phyloP scores from a whole-genome alignment of 2,797 vertebrate genomes.

The Gallinago solitaria region DNA sequence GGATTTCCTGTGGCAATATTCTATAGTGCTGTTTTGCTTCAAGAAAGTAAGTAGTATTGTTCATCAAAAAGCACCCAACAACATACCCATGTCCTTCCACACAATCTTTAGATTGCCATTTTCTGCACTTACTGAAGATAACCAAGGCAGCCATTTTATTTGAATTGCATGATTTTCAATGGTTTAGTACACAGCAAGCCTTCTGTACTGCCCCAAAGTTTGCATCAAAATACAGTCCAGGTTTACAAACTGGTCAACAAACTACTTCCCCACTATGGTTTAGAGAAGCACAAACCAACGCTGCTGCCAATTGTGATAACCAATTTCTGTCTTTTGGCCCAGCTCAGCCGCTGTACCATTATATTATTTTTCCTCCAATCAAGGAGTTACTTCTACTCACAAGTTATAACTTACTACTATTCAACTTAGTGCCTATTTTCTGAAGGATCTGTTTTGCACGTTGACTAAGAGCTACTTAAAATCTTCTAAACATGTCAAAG shows the following conservation, averaged over 20 bases:
- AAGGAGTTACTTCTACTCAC: not conserved
- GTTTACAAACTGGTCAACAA: conserved; percentile 43
- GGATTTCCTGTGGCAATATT: not conserved
- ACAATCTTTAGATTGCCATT: not conserved
- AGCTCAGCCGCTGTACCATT: not conserved
- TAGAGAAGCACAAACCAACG: conserved; percentile 28
- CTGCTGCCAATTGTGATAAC: conserved; percentile 6
- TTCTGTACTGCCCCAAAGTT: not conserved
- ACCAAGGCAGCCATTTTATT: not conserved
- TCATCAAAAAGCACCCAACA: not conserved
- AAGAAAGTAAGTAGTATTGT: not conserved
- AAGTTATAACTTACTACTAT: not conserved
- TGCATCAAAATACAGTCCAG: not conserved
- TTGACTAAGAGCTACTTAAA: not conserved
- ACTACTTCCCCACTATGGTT: not conserved
- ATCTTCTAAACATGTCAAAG: not conserved
- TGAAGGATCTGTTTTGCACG: not conserved
- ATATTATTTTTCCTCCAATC: not conserved
- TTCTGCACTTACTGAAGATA: not conserved
- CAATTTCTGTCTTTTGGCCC: conserved; percentile 8
- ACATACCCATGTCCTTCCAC: not conserved
- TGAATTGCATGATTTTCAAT: not conserved
- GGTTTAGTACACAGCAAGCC: not conserved
- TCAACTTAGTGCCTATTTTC: conserved; percentile 7
- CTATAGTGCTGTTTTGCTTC: not conserved